Evolutionary conservation across 2,797 vertebrate species (phyloP).

Genomic region (Philypnodon macrostomus): DNA sequence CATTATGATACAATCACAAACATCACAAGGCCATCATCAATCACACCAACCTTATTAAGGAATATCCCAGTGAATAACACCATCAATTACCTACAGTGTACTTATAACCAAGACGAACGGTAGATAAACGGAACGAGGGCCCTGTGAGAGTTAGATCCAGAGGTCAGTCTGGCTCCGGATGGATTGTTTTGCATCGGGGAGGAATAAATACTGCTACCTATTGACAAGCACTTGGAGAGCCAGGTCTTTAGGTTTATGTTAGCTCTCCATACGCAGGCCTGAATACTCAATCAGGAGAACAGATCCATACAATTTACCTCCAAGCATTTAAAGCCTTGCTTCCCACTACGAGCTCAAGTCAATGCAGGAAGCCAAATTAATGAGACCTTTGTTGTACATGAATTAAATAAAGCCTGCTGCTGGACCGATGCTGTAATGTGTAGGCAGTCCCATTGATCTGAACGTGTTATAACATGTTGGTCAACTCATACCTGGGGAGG

Average conservation of each 20-base stretch:
- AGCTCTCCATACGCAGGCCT: conserved; percentile 25
- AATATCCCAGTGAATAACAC: no score
- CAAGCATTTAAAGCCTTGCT: conserved; percentile 12
- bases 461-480: not conserved
- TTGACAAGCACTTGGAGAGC: conserved; percentile 35
- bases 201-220: conserved; percentile 43
- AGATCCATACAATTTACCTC: conserved; percentile 36
- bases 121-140: not conserved
- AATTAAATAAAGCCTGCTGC: not conserved
- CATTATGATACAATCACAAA: not conserved
- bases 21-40: no score
- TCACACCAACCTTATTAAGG: no score
- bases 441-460: conserved; percentile 8
- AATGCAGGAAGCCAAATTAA: conserved; percentile 18
- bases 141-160: conserved; percentile 3
- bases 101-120: not conserved
- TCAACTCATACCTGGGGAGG: conserved; percentile 14
- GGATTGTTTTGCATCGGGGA: conserved; percentile 26
- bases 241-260: conserved; percentile 48
- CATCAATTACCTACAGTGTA: not conserved
- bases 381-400: not conserved
- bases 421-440: not conserved
- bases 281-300: conserved; percentile 27
- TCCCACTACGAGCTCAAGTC: not conserved
- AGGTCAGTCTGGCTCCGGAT: conserved; percentile 10